phyloP scores from a whole-genome alignment of 92 coral and sea anemone species.

The Palythoa caribaeorum region DNA sequence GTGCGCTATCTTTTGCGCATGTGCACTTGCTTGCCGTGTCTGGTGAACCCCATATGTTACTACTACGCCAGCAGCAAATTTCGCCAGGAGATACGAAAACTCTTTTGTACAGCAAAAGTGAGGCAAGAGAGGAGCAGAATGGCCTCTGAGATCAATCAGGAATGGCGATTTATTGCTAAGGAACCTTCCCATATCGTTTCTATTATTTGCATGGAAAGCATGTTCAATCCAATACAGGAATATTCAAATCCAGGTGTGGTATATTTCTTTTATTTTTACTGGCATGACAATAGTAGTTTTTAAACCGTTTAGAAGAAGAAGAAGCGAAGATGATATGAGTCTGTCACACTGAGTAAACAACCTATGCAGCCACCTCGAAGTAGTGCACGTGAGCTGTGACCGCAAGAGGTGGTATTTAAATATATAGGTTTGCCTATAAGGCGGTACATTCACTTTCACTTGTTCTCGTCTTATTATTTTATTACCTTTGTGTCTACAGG shows the following conservation, averaged over 20 bases:
- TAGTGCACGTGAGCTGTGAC: no score
- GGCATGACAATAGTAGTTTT: neutral
- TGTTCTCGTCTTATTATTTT: no score
- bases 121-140: slow-evolving; percentile 13
- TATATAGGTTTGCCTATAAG: no score
- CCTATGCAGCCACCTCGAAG: no score
- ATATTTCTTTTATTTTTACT: neutral
- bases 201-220: slow-evolving; percentile 19
- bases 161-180: slow-evolving; percentile 33
- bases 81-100: slow-evolving; percentile 24
- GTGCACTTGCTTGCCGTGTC: slow-evolving; percentile 41
- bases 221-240: neutral
- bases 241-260: neutral
- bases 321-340: no score
- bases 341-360: no score
- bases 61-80: slow-evolving; percentile 43
- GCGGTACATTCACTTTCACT: no score
- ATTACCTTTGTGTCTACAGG: no score
- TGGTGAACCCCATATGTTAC: slow-evolving; percentile 19
- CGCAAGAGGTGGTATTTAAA: no score
- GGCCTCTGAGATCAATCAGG: slow-evolving; percentile 37
- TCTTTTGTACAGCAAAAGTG: slow-evolving; percentile 14
- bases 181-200: slow-evolving; percentile 11
- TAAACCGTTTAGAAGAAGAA: neutral
- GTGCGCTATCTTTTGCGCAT: slow-evolving; percentile 40